Base-by-base conservation (phyloP, 2,113 vertebrate species). In the Struthidea cinerea region DNA sequence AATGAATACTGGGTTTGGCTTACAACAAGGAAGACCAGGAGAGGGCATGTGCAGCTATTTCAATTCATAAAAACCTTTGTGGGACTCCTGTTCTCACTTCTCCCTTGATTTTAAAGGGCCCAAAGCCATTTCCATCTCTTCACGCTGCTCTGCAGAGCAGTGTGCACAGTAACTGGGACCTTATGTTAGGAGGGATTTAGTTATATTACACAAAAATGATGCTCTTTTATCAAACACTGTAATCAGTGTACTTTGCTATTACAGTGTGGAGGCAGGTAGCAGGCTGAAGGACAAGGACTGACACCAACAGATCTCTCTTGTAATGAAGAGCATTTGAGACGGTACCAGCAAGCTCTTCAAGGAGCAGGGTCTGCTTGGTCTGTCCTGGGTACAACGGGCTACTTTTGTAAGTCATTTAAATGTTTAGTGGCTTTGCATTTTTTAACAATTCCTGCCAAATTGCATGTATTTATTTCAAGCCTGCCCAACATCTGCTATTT, bases 401-500 rank as follows among this genome's bases (percentile, higher is more conserved):
- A 53, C 73, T 57, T 55, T 23, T 33, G 26, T 16, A 70, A 73
- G 13, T 15, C 16, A 77, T 71, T 47, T 44, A n/a, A 74, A 57
- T 49, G 20, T 61, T 53, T 7, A 53, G 65, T 5, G 16, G 16
- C 44, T 86, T 71, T 35, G 57, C 41, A 79, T 95, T 94, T 97
- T 92, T 94, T 57, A 96, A 69, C 88, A 93, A 78, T 94, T 97
- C 94, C 87, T 96, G 84, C 93, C 94, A 87, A 96, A 96, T 64
- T 61, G 50, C 65, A 69, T 50, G 73, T 65, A 44, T 89, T 91
- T 89, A 88, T 93, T 97, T 93, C 96, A 97, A 97, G 90, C 71
- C 82, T 90, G 83, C 61, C 59, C 83, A 89, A 59, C 0, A 3
- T 52, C 82, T 82, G 60, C 41, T 89, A 85, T 93, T 96, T 96